Percentiles rank a stretch among this genome's conserved stretches.
These are phyloP conservation scores for Arvicola amphibius DNA, from an alignment of 2,797 vertebrate genomes.

Conservation along the genomic window DNA sequence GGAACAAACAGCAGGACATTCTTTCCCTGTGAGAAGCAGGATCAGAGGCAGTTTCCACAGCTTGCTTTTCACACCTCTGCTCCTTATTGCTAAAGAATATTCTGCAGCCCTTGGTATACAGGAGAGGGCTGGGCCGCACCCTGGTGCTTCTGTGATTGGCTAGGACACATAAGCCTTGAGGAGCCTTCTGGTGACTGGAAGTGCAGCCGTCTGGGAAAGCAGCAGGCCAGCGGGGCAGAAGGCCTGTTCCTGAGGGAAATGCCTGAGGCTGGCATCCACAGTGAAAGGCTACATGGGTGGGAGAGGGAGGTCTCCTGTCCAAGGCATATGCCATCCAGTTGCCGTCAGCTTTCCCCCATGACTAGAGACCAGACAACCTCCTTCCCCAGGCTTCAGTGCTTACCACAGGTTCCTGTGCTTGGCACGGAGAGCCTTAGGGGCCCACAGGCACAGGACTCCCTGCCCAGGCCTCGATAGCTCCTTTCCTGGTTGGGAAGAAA, in stretches of 20 bases:
- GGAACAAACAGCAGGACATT: neutral
- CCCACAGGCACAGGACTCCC: neutral
- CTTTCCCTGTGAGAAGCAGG: neutral
- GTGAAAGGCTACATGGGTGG: too few relatives aligned
- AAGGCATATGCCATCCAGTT: too few relatives aligned
- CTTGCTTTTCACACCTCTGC: neutral
- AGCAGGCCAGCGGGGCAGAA: neutral
- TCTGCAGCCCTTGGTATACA: neutral
- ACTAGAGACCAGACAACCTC: neutral
- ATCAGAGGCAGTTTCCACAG: neutral
- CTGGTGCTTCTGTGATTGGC: neutral
- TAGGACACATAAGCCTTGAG: neutral
- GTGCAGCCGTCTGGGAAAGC: neutral
- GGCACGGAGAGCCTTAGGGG: rapidly evolving
- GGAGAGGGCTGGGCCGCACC: neutral
- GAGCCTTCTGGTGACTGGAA: neutral
- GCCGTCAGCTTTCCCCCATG: neutral
- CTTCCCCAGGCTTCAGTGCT: neutral
- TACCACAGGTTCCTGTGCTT: rapidly evolving
- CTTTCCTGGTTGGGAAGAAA: neutral
- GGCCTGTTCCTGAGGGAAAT: neutral
- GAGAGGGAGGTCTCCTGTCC: neutral
- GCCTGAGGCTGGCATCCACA: neutral
- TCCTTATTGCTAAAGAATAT: neutral
- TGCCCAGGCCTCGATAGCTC: neutral